A percentile compares a stretch with the other conserved stretches of the same genome.
These are phyloP conservation scores for Gallirallus australis DNA, from an alignment of 2,797 vertebrate species.

Conservation along the genomic window DNA sequence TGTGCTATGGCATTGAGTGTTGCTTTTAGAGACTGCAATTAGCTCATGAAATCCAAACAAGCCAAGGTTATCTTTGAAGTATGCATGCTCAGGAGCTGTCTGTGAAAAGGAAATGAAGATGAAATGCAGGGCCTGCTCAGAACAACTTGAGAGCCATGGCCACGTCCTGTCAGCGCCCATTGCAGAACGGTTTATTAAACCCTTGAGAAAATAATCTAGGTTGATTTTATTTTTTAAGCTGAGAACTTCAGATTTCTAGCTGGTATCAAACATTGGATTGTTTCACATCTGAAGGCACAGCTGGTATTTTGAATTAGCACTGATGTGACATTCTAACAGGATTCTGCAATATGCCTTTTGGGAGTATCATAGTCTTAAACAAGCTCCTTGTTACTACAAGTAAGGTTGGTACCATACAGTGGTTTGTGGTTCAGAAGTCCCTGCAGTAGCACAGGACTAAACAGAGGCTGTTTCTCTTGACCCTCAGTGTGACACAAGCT, in stretches of 20 bases:
- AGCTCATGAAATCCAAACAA: neutral
- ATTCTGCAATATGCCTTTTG: neutral
- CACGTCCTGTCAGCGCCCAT: neutral
- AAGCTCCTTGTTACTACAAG: neutral
- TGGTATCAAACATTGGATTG: neutral
- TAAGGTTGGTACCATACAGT: neutral
- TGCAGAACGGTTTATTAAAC: neutral
- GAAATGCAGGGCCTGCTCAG: neutral
- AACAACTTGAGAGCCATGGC: neutral
- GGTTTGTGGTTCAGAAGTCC: neutral
- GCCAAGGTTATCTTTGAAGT: neutral
- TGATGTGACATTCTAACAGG: neutral
- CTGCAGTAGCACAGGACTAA: neutral
- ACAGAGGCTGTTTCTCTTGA: neutral
- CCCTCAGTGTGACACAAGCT: neutral
- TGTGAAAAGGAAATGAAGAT: neutral
- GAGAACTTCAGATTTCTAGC: neutral
- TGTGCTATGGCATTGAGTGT: neutral
- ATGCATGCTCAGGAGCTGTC: neutral
- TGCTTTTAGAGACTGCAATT: neutral
- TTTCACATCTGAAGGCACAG: neutral
- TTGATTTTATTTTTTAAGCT: neutral
- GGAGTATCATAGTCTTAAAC: neutral
- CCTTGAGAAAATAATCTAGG: neutral
- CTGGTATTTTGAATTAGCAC: neutral